Evolutionary conservation across 1,140 invertebrate genomes (phyloP), one percentile per base, ranked within the genome.

Genomic region (Coptotermes formosanus): DNA sequence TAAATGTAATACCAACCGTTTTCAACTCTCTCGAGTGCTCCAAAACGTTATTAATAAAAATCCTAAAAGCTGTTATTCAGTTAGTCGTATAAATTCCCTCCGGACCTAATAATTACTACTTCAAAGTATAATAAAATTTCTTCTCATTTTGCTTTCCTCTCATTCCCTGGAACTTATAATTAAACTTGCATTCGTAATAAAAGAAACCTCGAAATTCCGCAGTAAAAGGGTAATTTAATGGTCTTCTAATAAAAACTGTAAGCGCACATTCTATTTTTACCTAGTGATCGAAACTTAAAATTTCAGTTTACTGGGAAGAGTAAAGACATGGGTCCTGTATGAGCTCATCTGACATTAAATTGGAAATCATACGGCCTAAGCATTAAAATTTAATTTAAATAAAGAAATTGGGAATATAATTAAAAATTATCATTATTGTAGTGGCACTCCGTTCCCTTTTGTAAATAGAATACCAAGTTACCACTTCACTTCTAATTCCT

Each of bases 21-120:
- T n/a, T n/a, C 25, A 8, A 9, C 7, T 64, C 59, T 64, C 59
- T n/a, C 59, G 59, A 64, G 59, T 23, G 6, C 4, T n/a, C n/a
- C 64, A 14, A 75, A 75, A 75, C 64, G 25, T n/a, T 75, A 75
- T 75, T 30, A 75, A 25, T 75, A 16, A 75, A 30, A 75, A 75
- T 25, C n/a, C 64, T 75, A 16, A 75, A 75, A 75, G 64, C 64
- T 75, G n/a, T 75, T 2, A 75, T 75, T 75, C 14, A 75, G 64
- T 75, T 30, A 75, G 64, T 30, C 64, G 64, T 30, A 75, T 75
- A 75, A 30, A 75, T 75, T 30, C 25, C 64, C 64, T 30, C n/a
- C n/a, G 64, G 64, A 75, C n/a, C 64, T 75, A 75, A 75, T 75
- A 75, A 75, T 75, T 75, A 75, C 25, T 75, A 75, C 64, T 75